Evolutionary conservation across 2,113 vertebrate species (phyloP).

Genomic region (Orycteropus afer): DNA sequence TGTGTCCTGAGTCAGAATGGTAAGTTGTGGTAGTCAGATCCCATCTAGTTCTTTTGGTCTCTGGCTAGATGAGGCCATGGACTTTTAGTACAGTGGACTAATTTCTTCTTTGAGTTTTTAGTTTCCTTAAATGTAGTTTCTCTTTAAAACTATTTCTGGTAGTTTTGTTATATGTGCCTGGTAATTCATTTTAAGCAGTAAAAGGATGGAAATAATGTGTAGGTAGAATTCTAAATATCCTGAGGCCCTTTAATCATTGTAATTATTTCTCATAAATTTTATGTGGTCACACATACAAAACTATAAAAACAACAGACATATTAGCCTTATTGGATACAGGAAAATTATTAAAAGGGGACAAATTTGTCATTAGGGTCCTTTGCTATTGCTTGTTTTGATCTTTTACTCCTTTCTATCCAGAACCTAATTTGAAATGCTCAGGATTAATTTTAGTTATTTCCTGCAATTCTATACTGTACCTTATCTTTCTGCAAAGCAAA

Average conservation of each 20-base stretch:
- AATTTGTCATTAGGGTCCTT: neutral
- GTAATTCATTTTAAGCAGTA: conserved; percentile 40
- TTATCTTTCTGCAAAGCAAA: conserved; percentile 60
- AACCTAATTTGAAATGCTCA: neutral
- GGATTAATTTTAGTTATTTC: conserved; percentile 47
- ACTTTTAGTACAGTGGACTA: no score
- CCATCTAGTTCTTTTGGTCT: no score
- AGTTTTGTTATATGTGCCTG: neutral
- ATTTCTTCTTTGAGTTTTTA: no score
- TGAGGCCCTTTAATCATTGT: neutral
- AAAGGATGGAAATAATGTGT: neutral
- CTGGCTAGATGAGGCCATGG: no score
- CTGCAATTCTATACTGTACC: neutral
- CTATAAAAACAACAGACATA: neutral
- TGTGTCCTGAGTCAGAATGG: no score
- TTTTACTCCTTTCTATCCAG: neutral
- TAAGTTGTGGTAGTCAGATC: no score
- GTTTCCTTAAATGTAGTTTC: neutral
- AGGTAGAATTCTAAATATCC: neutral
- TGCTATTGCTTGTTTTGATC: neutral
- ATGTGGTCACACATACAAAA: neutral
- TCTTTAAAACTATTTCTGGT: conserved; percentile 34
- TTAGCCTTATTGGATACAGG: neutral
- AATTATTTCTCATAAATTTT: neutral
- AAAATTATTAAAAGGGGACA: neutral